A percentile compares a stretch with the other conserved stretches of the same genome.
phyloP scores from a whole-genome alignment of 2,888 invertebrate genomes.

The Thecophora atra region DNA sequence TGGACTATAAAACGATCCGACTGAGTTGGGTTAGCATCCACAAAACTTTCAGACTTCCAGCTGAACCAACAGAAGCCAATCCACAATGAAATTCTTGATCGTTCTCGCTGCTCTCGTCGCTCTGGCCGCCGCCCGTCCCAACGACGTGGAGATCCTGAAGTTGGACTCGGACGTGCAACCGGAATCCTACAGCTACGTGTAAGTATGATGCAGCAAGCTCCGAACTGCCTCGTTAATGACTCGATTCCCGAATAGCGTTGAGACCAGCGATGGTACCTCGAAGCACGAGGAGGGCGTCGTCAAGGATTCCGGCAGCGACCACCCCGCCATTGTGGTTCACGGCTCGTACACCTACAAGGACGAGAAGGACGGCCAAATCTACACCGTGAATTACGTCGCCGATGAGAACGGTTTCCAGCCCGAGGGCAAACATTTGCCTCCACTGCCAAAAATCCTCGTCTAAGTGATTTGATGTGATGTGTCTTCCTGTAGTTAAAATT shows the following conservation, averaged over 20 bases:
- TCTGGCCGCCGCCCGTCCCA: slow-evolving; percentile 50
- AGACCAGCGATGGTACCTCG: slow-evolving; percentile 41
- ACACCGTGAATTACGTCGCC: slow-evolving; percentile 66
- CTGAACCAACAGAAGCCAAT: slow-evolving; percentile 2
- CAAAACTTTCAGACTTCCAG: slow-evolving; percentile 36
- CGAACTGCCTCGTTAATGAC: neutral
- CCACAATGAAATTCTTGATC: slow-evolving; percentile 46
- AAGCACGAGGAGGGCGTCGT: slow-evolving; percentile 31
- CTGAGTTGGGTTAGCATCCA: neutral
- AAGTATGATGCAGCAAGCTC: slow-evolving; percentile 50
- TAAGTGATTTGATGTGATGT: too few species aligned
- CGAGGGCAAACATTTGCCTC: slow-evolving; percentile 64
- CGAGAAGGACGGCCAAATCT: slow-evolving; percentile 70
- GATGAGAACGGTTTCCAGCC: slow-evolving; percentile 65
- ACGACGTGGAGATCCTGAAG: slow-evolving; percentile 54
- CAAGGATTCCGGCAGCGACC: slow-evolving; percentile 46
- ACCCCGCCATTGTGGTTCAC: slow-evolving; percentile 46
- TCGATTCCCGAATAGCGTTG: slow-evolving; percentile 29
- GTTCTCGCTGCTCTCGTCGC: slow-evolving; percentile 53
- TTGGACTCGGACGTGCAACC: slow-evolving; percentile 68
- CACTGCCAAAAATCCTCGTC: slow-evolving; percentile 34
- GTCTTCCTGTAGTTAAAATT: too few species aligned
- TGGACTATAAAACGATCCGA: slow-evolving; percentile 12
- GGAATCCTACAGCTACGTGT: slow-evolving; percentile 71
- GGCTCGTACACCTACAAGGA: slow-evolving; percentile 48